Evolutionary conservation across 2,113 vertebrate species (phyloP), one percentile per base, ranked within the genome.

Genomic region (Spheniscus mendiculus): DNA sequence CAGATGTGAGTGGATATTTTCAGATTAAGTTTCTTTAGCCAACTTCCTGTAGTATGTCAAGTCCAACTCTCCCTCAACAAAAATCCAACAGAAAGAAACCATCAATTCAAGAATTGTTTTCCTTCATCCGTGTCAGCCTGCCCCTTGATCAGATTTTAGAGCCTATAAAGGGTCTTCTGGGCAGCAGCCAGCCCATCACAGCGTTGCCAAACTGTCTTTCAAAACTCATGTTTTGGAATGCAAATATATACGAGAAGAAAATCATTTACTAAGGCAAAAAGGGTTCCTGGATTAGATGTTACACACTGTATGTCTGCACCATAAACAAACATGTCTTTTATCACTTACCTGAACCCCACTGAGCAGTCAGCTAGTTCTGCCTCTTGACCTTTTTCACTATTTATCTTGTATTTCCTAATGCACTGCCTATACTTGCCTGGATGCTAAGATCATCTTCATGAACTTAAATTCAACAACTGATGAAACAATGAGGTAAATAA

Each of bases 141-240:
- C 29, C 87, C 61, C 11, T 49, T 27, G 17, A 42, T 81, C 45
- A 67, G 55, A 55, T 61, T 86, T 93, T 81, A 67, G 34, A 55
- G 47, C 47, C 77, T 63, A 30, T 26, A 82, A 87, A 89, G 72
- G 47, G 56, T 74, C 80, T 38, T 69, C 42, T 82, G 72, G 89
- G 50, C 47, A 78, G 65, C 65, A 89, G 69, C 80, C 59, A 91
- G 83, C 42, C 49, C 20, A 36, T 27, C 13, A 4, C 30, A 67
- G 52, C 3, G 1, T 62, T 73, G 69, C 72, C 81, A 93, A 79
- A 70, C n/a, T 62, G 30, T 74, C 87, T 71, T 84, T 93, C 84
- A 87, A 94, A 93, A 87, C 23, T 79, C 23, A 14, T 14, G 25
- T 29, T 89, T 96, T 87, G 36, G 76, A 89, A 71, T 73, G 47